These are phyloP conservation scores for Heliocidaris tuberculata DNA, from an alignment of 35 echinoderm and acorn worm species.

Conservation along the genomic window DNA sequence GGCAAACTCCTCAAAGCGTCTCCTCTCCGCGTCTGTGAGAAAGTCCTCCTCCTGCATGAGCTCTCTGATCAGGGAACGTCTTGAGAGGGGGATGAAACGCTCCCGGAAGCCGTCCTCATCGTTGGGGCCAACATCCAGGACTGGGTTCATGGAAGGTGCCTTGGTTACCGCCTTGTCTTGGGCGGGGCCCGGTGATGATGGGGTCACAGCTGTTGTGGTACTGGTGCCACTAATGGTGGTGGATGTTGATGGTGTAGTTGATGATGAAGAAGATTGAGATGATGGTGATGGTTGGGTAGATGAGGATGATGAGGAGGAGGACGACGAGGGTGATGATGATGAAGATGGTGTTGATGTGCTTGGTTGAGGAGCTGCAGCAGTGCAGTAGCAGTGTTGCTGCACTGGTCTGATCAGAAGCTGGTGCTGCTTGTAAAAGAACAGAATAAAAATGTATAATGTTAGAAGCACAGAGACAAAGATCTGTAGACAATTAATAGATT, in stretches of 20 bases:
- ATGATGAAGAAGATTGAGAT: not conserved
- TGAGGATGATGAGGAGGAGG: not conserved
- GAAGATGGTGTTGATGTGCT: not conserved
- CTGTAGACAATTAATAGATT: too few relatives aligned
- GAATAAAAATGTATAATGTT: too few relatives aligned
- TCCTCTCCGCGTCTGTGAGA: constrained; percentile 55
- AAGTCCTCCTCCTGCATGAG: constrained; percentile 87
- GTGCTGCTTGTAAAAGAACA: not conserved
- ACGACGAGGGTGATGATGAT: not conserved
- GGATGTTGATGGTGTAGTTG: not conserved
- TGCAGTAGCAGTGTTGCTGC: constrained; percentile 25
- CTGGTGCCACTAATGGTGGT: not conserved
- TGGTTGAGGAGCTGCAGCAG: not conserved
- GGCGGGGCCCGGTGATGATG: not conserved
- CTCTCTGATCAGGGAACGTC: constrained; percentile 73
- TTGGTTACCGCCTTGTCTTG: constrained; percentile 44
- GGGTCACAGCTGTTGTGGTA: not conserved
- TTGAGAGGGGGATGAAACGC: constrained; percentile 91
- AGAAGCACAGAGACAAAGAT: too few relatives aligned
- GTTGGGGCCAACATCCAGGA: constrained; percentile 54
- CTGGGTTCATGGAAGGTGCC: constrained; percentile 60
- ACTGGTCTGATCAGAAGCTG: not conserved
- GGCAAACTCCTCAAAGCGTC: constrained; percentile 86
- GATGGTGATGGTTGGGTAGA: not conserved
- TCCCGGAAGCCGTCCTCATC: constrained; percentile 80